Evolutionary conservation across 2,797 vertebrate species (phyloP), one percentile per base, ranked within the genome.

Genomic region (Chelon auratus): DNA sequence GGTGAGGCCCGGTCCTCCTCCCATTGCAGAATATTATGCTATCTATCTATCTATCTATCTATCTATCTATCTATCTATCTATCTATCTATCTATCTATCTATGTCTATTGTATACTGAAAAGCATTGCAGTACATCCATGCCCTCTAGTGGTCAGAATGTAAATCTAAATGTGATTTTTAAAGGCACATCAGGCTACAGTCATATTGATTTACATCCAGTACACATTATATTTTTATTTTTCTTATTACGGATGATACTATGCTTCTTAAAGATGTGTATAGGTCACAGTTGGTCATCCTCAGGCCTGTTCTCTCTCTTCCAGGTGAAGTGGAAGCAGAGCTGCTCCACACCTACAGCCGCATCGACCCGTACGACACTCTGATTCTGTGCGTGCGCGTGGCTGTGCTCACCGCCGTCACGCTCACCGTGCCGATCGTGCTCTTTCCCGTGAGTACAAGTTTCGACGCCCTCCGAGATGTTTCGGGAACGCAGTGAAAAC

Each of bases 331-430:
- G 78, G 98, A 99, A 80, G 92, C 97, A 0, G 98, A 99, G 91
- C 93, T 99, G 80, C 94, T 99, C 77, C 97, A 99, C 89, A 98
- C 97, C 0, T 99, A 98, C 94, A 98, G 87, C 91, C 94, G 93
- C 6, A 95, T 99, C 66, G 96, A 98, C 65, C 93, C 95, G 0
- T 97, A 96, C 0, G 97, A 99, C 6, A 95, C 94, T 30, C 91
- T 99, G 83, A 96, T 99, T 74, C 90, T 99, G 77, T 98, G 97
- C 0, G 98, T 99, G 65, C 96, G 98, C 0, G 93, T 99, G 83
- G 98, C 98, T 0, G 97, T 99, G 77, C 95, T 99, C 79, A 97
- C 93, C 0, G 98, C 98, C 0, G 98, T 99, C 89, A 99, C 97
- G 0, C 97, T 99, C 85, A 99, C 98, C 0, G 98, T 99, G 10